A percentile compares a stretch with the other conserved stretches of the same genome.
These are phyloP conservation scores for Drosophila stalkeri DNA, from an alignment of 2,888 invertebrate genomes.

Conservation along the genomic window DNA sequence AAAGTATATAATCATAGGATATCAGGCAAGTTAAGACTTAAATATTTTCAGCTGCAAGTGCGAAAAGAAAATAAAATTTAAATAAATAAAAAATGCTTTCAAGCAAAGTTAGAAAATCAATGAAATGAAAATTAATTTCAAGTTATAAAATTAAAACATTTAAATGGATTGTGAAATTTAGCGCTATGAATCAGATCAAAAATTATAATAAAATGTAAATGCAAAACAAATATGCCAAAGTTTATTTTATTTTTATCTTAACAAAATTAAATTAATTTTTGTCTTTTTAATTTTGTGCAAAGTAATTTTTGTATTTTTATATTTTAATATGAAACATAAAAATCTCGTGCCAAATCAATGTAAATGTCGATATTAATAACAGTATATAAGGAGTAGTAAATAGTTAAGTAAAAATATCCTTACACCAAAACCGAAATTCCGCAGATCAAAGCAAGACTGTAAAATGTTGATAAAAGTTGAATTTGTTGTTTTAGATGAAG, in stretches of 20 bases:
- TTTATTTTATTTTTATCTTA: background rate
- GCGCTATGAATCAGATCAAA: background rate
- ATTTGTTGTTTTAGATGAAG: conserved; percentile 49
- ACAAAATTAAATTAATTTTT: background rate
- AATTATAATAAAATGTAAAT: background rate
- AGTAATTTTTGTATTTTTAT: background rate
- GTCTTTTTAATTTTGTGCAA: background rate
- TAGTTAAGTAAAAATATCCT: conserved; percentile 62
- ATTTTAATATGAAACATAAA: conserved; percentile 1
- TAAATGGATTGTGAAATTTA: conserved; percentile 7
- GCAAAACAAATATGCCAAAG: background rate
- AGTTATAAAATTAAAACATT: background rate
- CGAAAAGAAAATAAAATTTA: conserved; percentile 58
- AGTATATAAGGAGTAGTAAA: background rate
- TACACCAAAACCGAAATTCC: conserved; percentile 85
- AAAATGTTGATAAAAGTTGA: conserved; percentile 81
- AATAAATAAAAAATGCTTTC: conserved; percentile 47
- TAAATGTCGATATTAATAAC: background rate
- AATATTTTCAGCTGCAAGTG: conserved; percentile 64
- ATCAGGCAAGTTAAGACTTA: conserved; percentile 54
- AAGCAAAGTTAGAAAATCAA: conserved; percentile 15
- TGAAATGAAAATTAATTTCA: conserved; percentile 1
- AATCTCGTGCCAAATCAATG: conserved; percentile 10
- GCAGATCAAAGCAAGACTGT: conserved; percentile 88
- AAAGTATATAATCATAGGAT: conserved; percentile 17